Evolutionary conservation across 1,140 invertebrate species (phyloP), one percentile per base, ranked within the genome.

Genomic region (Homalodisca vitripennis): DNA sequence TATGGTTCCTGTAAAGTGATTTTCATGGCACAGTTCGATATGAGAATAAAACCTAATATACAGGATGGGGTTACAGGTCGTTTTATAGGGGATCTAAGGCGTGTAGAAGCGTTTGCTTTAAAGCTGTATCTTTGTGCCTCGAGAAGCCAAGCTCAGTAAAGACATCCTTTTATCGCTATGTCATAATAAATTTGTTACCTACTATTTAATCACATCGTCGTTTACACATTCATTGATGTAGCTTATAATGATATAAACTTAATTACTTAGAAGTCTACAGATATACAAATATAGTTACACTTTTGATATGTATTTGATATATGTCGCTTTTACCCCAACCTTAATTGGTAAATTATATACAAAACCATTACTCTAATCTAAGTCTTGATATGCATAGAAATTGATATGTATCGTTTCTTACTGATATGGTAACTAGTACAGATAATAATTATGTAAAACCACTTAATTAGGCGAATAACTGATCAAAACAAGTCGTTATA

Each of bases 291-390:
- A 60, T 60, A 60, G 26, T 60, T 26, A 22, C 14, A 13, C 26
- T 60, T 60, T 60, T 60, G 55, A 60, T 60, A 60, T 60, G 55
- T 60, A 30, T 60, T 60, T 24, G 55, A 60, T 60, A 60, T 60
- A 26, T 60, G 14, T 60, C 55, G 55, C 29, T 22, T 20, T 53
- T 24, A 27, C 13, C 24, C n/a, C 27, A 26, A 60, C 55, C 26
- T 60, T 24, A 24, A 60, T 13, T 26, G 3, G 10, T 2, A 26
- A 3, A 12, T 12, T 60, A 60, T 60, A 10, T 60, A 60, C 55
- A 60, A 60, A 60, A 60, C 27, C 27, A 24, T 20, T 51, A 51
- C 22, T 12, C 14, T 60, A 60, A 22, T 27, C 24, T 27, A 22
- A 14, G 12, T 12, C 3, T 27, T 60, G 3, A 22, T 13, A 51